These are phyloP conservation scores for Dendrolimus pini DNA, from an alignment of 2,888 invertebrate species.

Conservation along the genomic window DNA sequence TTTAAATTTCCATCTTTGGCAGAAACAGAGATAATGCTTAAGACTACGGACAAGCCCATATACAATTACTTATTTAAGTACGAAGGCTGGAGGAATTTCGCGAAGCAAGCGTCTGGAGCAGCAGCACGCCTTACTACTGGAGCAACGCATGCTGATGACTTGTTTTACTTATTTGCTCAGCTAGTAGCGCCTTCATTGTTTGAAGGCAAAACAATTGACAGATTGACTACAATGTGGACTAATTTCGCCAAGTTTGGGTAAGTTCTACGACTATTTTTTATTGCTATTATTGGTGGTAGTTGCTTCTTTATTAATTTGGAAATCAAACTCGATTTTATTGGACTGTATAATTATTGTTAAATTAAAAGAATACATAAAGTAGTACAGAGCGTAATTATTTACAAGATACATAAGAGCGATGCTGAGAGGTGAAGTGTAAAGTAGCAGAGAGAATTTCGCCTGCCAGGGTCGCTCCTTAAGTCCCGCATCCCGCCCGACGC, in stretches of 20 bases:
- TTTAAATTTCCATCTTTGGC: conserved; percentile 35
- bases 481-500: too few relatives aligned
- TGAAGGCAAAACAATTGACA: conserved; percentile 44
- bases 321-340: too few relatives aligned
- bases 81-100: conserved; percentile 37
- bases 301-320: too few relatives aligned
- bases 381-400: too few relatives aligned
- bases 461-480: too few relatives aligned
- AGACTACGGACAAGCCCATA: conserved; percentile 33
- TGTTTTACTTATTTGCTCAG: conserved; percentile 55
- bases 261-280: conserved; percentile 12
- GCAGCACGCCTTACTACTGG: conserved; percentile 26
- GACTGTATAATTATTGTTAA: too few relatives aligned
- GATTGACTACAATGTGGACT: conserved; percentile 50
- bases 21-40: conserved; percentile 40
- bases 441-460: too few relatives aligned
- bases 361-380: too few relatives aligned
- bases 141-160: conserved; percentile 53
- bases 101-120: conserved; percentile 25
- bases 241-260: conserved; percentile 60
- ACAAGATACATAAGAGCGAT: too few relatives aligned
- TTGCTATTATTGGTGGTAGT: too few relatives aligned
- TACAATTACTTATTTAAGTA: conserved; percentile 50
- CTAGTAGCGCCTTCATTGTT: conserved; percentile 26
- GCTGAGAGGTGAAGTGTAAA: too few relatives aligned